Evolutionary conservation across 37 sponge, comb jelly and placozoan genomes (phyloP).

Genomic region (Spongia lamella): DNA sequence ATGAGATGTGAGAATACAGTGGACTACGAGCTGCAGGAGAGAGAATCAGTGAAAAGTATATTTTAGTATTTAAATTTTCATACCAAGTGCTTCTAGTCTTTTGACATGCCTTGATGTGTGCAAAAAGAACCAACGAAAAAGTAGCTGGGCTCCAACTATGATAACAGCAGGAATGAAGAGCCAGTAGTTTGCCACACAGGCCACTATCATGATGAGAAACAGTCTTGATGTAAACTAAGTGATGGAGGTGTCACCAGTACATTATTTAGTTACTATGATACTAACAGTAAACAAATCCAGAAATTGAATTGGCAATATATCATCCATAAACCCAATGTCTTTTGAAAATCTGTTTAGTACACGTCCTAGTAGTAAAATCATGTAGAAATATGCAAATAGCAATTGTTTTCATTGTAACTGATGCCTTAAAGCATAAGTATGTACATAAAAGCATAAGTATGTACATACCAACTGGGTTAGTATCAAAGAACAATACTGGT

Average conservation of each 20-base stretch:
- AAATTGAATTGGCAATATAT: neutral
- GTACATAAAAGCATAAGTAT: no score
- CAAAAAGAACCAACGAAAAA: constrained; percentile 62
- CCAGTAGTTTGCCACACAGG: constrained; percentile 51
- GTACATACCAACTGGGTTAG: constrained; percentile 39
- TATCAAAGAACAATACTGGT: constrained; percentile 45
- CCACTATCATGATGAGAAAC: constrained; percentile 44
- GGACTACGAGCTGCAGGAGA: constrained; percentile 77
- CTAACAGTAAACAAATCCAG: no score
- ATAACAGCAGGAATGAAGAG: constrained; percentile 39
- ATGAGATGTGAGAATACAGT: constrained; percentile 79
- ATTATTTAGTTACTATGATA: no score
- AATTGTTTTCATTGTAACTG: no score
- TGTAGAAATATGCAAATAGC: no score
- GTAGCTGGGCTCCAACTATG: constrained; percentile 35
- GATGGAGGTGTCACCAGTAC: no score
- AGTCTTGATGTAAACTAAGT: constrained; percentile 42
- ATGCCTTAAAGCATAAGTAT: no score
- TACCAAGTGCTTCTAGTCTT: constrained; percentile 78
- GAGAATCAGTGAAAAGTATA: no score
- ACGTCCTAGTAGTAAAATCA: neutral
- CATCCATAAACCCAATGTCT: neutral
- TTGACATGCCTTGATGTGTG: constrained; percentile 69
- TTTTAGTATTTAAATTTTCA: neutral
- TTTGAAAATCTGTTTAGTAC: constrained; percentile 10